Evolutionary conservation across 2,113 vertebrate species (phyloP).

Genomic region (Eurypyga helias): DNA sequence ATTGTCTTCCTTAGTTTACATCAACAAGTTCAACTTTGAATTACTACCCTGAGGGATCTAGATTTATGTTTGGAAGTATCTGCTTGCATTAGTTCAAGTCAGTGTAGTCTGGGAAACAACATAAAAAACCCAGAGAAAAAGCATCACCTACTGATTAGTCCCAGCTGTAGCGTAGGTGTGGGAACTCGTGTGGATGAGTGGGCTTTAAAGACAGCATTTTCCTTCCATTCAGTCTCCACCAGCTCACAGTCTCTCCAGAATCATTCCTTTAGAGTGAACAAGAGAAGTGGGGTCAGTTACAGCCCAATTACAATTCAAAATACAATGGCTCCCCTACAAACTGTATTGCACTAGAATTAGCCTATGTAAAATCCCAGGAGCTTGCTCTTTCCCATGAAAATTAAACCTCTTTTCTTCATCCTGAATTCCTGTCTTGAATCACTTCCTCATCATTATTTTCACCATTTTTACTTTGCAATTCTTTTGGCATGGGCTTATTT

Average conservation of each 20-base stretch:
- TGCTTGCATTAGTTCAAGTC: constrained; percentile 5
- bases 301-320: neutral
- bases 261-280: neutral
- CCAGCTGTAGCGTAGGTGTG: neutral
- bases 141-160: neutral
- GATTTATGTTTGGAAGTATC: neutral
- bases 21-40: neutral
- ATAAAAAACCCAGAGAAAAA: neutral
- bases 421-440: neutral
- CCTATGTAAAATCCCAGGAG: neutral
- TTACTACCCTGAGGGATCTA: neutral
- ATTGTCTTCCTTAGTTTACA: neutral
- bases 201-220: neutral
- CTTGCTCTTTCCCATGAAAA: neutral
- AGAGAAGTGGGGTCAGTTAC: neutral
- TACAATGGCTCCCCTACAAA: neutral
- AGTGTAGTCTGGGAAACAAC: neutral
- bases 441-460: neutral
- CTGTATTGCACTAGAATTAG: neutral
- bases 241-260: neutral
- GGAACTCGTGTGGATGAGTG: neutral
- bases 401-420: neutral
- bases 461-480: neutral
- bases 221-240: neutral
- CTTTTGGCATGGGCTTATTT: neutral